phyloP scores from a whole-genome alignment of 2,113 vertebrate genomes.

The Corythoichthys intestinalis region DNA sequence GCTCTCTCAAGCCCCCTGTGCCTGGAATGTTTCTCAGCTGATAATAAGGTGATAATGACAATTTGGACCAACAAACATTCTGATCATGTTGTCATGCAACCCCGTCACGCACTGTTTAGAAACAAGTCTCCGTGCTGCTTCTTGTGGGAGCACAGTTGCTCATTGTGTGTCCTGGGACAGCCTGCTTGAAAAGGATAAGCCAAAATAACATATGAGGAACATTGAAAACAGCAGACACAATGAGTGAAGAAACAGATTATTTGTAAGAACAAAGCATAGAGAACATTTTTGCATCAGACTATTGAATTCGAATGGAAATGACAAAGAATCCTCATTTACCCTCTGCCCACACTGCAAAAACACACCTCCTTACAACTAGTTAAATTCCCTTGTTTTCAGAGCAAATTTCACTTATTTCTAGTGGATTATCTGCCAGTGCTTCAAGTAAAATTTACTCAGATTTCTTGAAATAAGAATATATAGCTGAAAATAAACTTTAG shows the following conservation, averaged over 20 bases:
- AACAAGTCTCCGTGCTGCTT: conserved; percentile 11
- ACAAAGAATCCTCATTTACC: neutral
- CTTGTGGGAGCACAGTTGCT: conserved; percentile 15
- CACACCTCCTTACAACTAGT: no score
- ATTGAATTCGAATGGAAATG: conserved; percentile 11
- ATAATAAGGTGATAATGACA: conserved; percentile 47
- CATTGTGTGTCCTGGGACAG: conserved; percentile 40
- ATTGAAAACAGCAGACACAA: conserved; percentile 22
- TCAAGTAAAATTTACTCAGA: no score
- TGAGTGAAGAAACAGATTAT: conserved; percentile 23
- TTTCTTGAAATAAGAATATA: no score
- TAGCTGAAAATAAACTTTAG: no score
- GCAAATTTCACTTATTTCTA: no score
- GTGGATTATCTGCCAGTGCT: no score
- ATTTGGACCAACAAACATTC: conserved; percentile 13
- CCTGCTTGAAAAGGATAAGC: conserved; percentile 58
- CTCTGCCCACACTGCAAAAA: no score
- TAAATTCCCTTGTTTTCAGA: no score
- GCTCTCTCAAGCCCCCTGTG: conserved; percentile 26
- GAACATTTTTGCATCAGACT: conserved; percentile 2
- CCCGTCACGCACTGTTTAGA: conserved; percentile 18
- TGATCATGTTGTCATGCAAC: conserved; percentile 25
- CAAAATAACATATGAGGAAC: conserved; percentile 46
- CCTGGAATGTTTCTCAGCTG: conserved; percentile 55
- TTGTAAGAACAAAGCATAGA: conserved; percentile 3